phyloP scores from a whole-genome alignment of 2,888 invertebrate genomes.

The Rhaphigaster nebulosa region DNA sequence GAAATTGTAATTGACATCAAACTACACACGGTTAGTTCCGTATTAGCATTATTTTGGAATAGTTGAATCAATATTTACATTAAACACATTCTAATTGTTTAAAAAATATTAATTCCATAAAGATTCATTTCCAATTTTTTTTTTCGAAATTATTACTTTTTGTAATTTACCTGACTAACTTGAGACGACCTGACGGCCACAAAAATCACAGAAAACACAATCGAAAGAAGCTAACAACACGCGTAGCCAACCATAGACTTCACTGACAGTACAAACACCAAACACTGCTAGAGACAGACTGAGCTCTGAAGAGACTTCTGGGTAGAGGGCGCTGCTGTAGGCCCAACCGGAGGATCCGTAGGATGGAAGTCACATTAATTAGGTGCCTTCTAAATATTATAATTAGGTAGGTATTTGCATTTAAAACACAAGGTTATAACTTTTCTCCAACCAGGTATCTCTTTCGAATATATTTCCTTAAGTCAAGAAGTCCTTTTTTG shows the following conservation, averaged over 20 bases:
- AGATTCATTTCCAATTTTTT: too few relatives aligned
- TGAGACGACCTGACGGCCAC: background rate
- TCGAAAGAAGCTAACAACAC: background rate
- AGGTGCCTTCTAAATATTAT: background rate
- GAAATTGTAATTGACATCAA: background rate
- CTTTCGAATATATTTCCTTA: too few relatives aligned
- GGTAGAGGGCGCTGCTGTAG: constrained; percentile 6
- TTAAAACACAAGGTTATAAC: too few relatives aligned
- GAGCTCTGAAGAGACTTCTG: background rate
- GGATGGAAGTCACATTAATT: background rate
- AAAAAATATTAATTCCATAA: background rate
- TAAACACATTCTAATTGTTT: too few relatives aligned
- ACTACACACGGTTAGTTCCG: background rate
- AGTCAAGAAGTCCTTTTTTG: too few relatives aligned
- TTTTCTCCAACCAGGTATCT: too few relatives aligned
- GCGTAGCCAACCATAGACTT: background rate
- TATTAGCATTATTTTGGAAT: background rate
- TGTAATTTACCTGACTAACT: background rate
- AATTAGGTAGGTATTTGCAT: background rate
- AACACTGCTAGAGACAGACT: constrained; percentile 28
- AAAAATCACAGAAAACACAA: constrained; percentile 13
- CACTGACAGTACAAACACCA: background rate
- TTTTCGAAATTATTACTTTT: background rate
- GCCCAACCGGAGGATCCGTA: background rate
- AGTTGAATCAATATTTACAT: background rate